Conservation (phyloP, 1,140 invertebrate species). For the Caenorhabditis inopinata region DNA sequence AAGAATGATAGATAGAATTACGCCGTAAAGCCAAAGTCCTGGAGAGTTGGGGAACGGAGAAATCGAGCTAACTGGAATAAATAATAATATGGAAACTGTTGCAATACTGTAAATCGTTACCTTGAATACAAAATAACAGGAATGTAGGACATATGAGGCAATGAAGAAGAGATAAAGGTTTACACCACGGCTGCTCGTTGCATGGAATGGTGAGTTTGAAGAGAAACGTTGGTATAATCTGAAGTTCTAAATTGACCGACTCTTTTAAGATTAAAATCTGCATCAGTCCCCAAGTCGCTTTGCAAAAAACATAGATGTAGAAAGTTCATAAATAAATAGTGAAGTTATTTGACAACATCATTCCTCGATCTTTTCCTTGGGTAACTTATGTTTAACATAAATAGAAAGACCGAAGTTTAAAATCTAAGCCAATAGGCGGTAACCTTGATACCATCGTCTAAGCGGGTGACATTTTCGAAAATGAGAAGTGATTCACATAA, state of each 20-base stretch:
- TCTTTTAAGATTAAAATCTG: too few species aligned
- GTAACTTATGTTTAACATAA: too few species aligned
- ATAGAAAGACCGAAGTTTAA: too few species aligned
- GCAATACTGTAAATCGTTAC: neutral
- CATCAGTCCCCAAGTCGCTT: too few species aligned
- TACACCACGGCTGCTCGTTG: conserved; percentile 73
- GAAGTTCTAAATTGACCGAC: conserved; percentile 58
- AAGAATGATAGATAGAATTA: conserved; percentile 51
- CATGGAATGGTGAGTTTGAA: conserved; percentile 73
- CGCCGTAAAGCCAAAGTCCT: conserved; percentile 50
- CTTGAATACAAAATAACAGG: conserved; percentile 55
- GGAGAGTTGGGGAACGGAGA: conserved; percentile 42
- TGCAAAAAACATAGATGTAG: too few species aligned
- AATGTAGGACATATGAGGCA: conserved; percentile 70
- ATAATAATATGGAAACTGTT: neutral
- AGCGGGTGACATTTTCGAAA: too few species aligned
- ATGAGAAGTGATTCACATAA: too few species aligned
- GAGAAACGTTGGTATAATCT: conserved; percentile 70
- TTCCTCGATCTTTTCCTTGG: too few species aligned
- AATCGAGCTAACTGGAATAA: conserved; percentile 48
- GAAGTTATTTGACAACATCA: too few species aligned
- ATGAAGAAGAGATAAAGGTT: conserved; percentile 71
- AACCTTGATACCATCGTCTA: too few species aligned
- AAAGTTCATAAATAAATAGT: too few species aligned
- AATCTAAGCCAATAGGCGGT: too few species aligned